These are phyloP conservation scores for Bujurquina vittata DNA, from an alignment of 2,113 vertebrate genomes.

Conservation along the genomic window DNA sequence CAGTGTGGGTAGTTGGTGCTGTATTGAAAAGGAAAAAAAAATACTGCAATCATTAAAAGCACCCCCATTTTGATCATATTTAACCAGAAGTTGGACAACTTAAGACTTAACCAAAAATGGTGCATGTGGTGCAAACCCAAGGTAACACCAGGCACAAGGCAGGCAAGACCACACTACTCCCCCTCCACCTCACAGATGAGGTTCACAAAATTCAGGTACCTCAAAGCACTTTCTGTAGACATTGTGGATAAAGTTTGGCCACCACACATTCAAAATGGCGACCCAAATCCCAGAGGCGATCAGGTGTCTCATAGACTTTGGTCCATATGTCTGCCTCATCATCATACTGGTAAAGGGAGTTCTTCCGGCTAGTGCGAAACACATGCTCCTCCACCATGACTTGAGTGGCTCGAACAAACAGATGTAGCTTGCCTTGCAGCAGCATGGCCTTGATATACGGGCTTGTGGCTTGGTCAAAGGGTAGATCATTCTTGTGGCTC, in stretches of 20 bases:
- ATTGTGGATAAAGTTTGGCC: conserved; percentile 99
- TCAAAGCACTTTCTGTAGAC: conserved; percentile 99
- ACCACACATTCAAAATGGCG: conserved; percentile 99
- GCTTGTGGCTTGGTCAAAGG: conserved; percentile 95
- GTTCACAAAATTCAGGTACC: conserved; percentile 36
- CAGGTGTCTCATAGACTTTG: conserved; percentile 96
- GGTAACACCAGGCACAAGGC: conserved; percentile 79
- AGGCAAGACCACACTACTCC: conserved; percentile 59
- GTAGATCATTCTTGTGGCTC: conserved; percentile 92
- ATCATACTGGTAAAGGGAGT: conserved; percentile 96
- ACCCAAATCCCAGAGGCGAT: conserved; percentile 98
- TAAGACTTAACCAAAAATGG: conserved; percentile 74
- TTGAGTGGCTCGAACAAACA: conserved; percentile 97
- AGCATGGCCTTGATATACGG: conserved; percentile 96
- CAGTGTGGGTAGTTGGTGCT: conserved; percentile 72
- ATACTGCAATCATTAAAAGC: conserved; percentile 88
- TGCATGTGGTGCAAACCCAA: conserved; percentile 66
- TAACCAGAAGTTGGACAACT: conserved; percentile 68
- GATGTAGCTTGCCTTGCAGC: conserved; percentile 91
- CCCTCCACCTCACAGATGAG: conserved; percentile 46
- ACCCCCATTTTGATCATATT: conserved; percentile 83
- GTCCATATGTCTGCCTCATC: conserved; percentile 92
- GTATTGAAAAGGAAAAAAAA: conserved; percentile 50
- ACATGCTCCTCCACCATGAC: conserved; percentile 98
- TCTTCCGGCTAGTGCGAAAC: conserved; percentile 99